Conservation (phyloP, 2,797 vertebrate genomes). For the Avahi laniger region DNA sequence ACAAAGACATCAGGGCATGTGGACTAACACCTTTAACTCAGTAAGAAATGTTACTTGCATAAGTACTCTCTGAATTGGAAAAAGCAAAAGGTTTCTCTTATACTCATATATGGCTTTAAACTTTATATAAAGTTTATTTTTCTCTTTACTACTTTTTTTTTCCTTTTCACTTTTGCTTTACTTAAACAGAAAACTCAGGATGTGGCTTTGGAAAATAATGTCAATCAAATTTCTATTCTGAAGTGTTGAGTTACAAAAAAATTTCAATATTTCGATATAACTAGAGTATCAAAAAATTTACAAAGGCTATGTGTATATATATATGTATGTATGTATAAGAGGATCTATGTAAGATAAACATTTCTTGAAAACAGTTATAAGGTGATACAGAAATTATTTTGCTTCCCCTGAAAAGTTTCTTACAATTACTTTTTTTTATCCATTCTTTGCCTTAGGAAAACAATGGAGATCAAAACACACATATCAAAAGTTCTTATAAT, state of each 20-base stretch:
- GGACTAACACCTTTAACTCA: background rate
- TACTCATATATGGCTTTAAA: background rate
- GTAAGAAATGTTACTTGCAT: background rate
- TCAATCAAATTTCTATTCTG: background rate
- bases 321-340: background rate
- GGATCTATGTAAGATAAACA: background rate
- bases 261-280: conserved; percentile 45
- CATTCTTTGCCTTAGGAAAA: conserved; percentile 22
- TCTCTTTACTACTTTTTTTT: background rate
- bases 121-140: background rate
- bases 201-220: conserved; percentile 30
- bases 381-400: conserved; percentile 43
- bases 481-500: conserved; percentile 49
- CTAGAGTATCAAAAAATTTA: background rate
- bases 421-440: conserved; percentile 29
- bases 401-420: background rate
- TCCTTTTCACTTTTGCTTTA: background rate
- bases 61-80: background rate
- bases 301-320: background rate
- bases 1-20: background rate
- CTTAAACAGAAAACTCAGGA: conserved; percentile 21
- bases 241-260: conserved; percentile 24
- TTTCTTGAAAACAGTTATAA: conserved; percentile 34
- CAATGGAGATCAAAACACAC: conserved; percentile 40
- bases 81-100: background rate